Conservation (phyloP, 2,113 vertebrate species). For the Origma solitaria region DNA sequence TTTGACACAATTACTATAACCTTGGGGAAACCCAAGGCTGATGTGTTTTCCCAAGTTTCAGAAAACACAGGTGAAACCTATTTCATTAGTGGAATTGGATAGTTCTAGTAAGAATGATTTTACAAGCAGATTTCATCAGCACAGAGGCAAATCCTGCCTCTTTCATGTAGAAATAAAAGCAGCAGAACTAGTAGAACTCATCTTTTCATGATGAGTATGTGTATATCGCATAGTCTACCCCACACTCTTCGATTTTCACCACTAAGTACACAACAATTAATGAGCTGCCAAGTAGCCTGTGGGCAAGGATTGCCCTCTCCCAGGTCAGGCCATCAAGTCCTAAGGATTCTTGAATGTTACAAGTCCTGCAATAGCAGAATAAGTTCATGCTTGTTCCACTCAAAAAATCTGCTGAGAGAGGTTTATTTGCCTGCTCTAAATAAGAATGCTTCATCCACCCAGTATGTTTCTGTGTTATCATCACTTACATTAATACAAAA, state of each 20-base stretch:
- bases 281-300: neutral
- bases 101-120: neutral
- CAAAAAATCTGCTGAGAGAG: neutral
- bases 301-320: neutral
- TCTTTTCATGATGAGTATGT: neutral
- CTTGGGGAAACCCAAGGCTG: neutral
- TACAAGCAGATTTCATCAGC: neutral
- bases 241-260: neutral
- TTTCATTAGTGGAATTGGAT: neutral
- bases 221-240: neutral
- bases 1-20: neutral
- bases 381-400: neutral
- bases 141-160: neutral
- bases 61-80: neutral
- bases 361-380: neutral
- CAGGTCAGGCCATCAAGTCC: neutral
- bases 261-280: neutral
- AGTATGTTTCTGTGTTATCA: neutral
- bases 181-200: neutral
- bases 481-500: neutral
- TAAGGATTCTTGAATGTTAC: neutral
- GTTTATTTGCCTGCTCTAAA: neutral
- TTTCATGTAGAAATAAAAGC: neutral
- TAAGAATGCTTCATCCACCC: neutral
- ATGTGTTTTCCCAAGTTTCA: neutral